phyloP scores from a whole-genome alignment of 92 coral and sea anemone genomes.

The Porites lobata region DNA sequence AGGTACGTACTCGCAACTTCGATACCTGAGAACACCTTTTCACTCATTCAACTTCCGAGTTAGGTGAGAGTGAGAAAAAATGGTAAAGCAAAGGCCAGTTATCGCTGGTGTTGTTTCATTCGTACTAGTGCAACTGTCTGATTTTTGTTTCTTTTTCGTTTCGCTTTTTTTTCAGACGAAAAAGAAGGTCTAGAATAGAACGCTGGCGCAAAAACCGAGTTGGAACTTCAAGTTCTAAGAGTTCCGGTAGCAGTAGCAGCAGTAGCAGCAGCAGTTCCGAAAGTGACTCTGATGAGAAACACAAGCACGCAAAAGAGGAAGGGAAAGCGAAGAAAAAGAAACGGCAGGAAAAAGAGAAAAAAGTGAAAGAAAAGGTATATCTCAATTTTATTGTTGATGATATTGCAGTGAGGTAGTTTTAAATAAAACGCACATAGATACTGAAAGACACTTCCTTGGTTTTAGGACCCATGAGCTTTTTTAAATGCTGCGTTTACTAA shows the following conservation, averaged over 20 bases:
- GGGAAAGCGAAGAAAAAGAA: constrained; percentile 43
- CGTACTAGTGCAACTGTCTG: not conserved
- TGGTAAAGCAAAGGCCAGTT: too few relatives aligned
- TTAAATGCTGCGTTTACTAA: too few relatives aligned
- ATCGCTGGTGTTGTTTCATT: too few relatives aligned
- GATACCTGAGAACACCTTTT: too few relatives aligned
- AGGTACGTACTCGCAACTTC: too few relatives aligned
- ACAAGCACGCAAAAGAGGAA: constrained; percentile 41
- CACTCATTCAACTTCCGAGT: too few relatives aligned
- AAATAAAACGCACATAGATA: too few relatives aligned
- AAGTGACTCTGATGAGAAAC: constrained; percentile 37
- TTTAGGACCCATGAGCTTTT: too few relatives aligned
- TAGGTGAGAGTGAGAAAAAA: too few relatives aligned
- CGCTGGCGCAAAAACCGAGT: constrained; percentile 93
- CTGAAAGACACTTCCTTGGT: too few relatives aligned
- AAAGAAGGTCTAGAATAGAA: constrained; percentile 68
- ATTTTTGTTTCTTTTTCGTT: not conserved
- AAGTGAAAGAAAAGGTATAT: constrained; percentile 15
- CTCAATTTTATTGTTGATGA: too few relatives aligned
- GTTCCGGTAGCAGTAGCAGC: constrained; percentile 31
- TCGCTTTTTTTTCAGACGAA: constrained; percentile 41
- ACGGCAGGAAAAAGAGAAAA: constrained; percentile 38
- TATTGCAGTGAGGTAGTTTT: too few relatives aligned
- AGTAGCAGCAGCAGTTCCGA: constrained; percentile 29
- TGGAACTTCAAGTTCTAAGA: constrained; percentile 69